A percentile compares a stretch with the other conserved stretches of the same genome.
phyloP scores from a whole-genome alignment of 2,113 vertebrate genomes.

The Lepus europaeus region DNA sequence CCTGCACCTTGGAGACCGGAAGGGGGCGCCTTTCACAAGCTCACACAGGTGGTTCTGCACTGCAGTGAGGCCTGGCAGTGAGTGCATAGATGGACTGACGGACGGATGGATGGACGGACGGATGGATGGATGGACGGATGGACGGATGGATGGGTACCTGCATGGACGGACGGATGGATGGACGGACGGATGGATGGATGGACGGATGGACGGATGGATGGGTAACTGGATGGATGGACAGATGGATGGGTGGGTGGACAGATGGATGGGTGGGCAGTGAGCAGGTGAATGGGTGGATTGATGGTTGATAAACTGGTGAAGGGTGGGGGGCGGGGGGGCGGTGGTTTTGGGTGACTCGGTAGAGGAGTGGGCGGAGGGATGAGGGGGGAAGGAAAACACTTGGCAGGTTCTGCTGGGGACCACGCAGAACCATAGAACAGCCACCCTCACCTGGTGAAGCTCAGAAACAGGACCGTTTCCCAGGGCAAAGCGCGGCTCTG shows the following conservation, averaged over 20 bases:
- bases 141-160: neutral
- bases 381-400: neutral
- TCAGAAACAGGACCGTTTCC: no score
- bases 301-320: neutral
- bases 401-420: no score
- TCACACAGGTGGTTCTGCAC: no score
- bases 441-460: no score
- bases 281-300: no score
- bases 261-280: neutral
- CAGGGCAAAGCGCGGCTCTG: no score
- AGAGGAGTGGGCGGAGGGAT: accelerated
- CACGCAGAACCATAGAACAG: no score
- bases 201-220: neutral
- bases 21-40: no score
- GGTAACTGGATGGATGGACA: neutral
- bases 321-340: accelerated
- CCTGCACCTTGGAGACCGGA: accelerated
- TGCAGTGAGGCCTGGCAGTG: no score
- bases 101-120: neutral
- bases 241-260: neutral
- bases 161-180: neutral
- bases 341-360: neutral
- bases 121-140: no score
- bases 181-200: neutral
- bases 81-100: neutral